These are phyloP conservation scores for Araneus ventricosus DNA, from an alignment of 1,140 invertebrate species.

Conservation along the genomic window DNA sequence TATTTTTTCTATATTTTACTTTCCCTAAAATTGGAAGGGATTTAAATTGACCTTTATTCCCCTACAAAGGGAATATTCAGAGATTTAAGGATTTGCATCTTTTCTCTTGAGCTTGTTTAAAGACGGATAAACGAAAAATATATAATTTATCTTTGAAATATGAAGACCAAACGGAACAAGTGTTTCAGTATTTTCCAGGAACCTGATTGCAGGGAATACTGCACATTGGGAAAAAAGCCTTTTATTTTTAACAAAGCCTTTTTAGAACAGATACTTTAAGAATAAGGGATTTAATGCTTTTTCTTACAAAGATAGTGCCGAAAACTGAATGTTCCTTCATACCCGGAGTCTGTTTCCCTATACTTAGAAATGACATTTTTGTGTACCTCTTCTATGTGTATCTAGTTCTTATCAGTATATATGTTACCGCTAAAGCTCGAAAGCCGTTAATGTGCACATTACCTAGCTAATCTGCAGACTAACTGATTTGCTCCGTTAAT, in stretches of 20 bases:
- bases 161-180: background rate
- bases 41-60: slow-evolving; percentile 23
- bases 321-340: no score
- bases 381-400: no score
- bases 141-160: slow-evolving; percentile 1
- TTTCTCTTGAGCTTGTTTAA: background rate
- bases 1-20: background rate
- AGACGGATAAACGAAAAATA: background rate
- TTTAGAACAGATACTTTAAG: background rate
- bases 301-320: no score
- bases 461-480: no score
- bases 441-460: no score
- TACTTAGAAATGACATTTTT: no score
- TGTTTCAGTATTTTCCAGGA: background rate
- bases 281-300: background rate
- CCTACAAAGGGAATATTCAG: background rate
- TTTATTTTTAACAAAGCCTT: background rate
- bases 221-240: background rate
- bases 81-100: background rate
- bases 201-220: background rate
- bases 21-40: background rate
- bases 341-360: no score
- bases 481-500: no score
- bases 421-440: no score
- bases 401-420: no score